Evolutionary conservation across 2,888 invertebrate species (phyloP).

Genomic region (Tanypteryx hageni): DNA sequence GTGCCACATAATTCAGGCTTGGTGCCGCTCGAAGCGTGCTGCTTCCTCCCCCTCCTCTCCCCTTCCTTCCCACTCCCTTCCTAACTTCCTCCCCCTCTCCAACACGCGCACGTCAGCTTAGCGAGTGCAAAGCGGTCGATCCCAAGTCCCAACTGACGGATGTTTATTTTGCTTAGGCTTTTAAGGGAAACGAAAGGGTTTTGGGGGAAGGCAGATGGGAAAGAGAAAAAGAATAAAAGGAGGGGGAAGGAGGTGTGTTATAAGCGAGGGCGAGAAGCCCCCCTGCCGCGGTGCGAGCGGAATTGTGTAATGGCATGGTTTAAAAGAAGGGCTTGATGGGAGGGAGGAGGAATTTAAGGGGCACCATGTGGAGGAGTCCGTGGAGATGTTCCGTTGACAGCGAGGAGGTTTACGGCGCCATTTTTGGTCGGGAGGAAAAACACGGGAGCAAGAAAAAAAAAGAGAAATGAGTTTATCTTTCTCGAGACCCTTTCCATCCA

Average conservation of each 20-base stretch:
- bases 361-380: neutral
- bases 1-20: no score
- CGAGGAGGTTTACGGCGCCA: conserved; percentile 6
- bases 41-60: neutral
- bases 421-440: conserved; percentile 27
- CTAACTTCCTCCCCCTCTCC: neutral
- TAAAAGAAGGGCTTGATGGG: neutral
- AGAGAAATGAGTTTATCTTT: conserved; percentile 13
- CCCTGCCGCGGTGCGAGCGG: neutral
- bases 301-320: neutral
- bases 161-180: neutral
- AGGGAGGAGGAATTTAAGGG: neutral
- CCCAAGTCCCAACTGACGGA: neutral
- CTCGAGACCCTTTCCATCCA: conserved; percentile 24
- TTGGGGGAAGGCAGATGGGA: neutral
- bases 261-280: neutral
- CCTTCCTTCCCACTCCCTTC: neutral
- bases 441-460: neutral
- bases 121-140: neutral
- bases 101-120: no score
- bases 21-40: no score
- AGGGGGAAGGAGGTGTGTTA: neutral
- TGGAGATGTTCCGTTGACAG: conserved; percentile 26
- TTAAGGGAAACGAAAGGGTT: neutral
- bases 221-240: neutral